Conservation (phyloP, 2,888 invertebrate genomes). For the Altica lythri region DNA sequence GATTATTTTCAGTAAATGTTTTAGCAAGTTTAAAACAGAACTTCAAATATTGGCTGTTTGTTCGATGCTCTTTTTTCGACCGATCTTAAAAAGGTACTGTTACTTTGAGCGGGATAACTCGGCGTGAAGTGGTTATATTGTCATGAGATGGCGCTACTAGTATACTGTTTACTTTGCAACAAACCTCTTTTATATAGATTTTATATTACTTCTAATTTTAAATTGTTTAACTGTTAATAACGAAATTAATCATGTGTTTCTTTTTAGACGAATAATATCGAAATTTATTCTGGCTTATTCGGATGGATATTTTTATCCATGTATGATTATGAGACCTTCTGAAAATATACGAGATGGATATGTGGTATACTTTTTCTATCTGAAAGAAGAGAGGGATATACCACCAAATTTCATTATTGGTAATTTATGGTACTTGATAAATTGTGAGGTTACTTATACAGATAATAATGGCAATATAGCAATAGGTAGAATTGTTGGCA, state of each 20-base stretch:
- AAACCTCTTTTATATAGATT: no score
- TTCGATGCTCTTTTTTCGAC: no score
- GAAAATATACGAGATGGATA: conserved; percentile 18
- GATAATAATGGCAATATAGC: conserved; percentile 16
- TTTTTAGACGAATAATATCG: conserved; percentile 18
- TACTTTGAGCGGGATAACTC: no score
- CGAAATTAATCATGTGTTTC: background rate
- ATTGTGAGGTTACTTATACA: conserved; percentile 15
- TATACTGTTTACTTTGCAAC: no score
- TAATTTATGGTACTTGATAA: conserved; percentile 11
- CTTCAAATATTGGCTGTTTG: no score
- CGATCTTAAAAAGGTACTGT: no score
- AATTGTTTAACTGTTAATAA: conserved; percentile 1
- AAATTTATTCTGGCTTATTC: conserved; percentile 18
- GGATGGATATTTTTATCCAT: conserved; percentile 21
- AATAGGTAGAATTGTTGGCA: conserved; percentile 15
- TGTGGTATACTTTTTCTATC: conserved; percentile 22
- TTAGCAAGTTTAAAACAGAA: no score
- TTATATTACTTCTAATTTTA: no score
- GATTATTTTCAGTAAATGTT: no score
- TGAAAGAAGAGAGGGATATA: conserved; percentile 22
- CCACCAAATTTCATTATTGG: conserved; percentile 20
- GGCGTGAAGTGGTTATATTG: no score
- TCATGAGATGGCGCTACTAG: no score
- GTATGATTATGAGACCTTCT: conserved; percentile 14